A percentile compares a stretch with the other conserved stretches of the same genome.
Evolutionary conservation across 2,113 vertebrate genomes (phyloP).

Genomic region (Chelonoidis abingdonii): DNA sequence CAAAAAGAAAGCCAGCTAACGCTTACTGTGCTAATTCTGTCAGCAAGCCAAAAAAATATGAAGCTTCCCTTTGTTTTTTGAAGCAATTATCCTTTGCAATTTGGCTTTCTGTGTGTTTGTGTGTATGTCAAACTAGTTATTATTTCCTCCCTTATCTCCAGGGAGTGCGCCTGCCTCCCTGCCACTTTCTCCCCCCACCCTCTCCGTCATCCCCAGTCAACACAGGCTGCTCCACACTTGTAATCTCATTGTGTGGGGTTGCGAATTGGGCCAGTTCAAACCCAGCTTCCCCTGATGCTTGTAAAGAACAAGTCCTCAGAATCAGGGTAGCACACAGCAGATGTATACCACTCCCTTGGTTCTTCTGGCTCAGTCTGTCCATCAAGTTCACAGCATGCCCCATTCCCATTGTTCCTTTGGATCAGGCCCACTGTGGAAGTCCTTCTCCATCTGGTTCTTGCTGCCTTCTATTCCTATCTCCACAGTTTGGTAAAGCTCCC

Average conservation of each 20-base stretch:
- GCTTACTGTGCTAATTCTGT: conserved; percentile 58
- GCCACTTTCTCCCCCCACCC: not conserved
- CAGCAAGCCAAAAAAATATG: conserved; percentile 63
- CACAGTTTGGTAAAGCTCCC: not conserved
- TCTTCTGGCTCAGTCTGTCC: not conserved
- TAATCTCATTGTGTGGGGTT: not conserved
- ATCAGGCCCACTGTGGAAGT: not conserved
- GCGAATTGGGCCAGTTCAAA: not conserved
- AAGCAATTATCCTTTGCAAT: conserved; percentile 35
- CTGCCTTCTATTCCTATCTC: not conserved
- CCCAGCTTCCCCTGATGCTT: not conserved
- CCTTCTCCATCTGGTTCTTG: not conserved
- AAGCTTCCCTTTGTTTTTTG: conserved; percentile 50
- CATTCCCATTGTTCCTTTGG: not conserved
- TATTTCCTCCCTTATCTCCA: not conserved
- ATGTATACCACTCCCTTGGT: too few relatives aligned
- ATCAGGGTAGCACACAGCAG: not conserved
- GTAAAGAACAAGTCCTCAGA: rapidly evolving
- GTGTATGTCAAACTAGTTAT: conserved; percentile 14
- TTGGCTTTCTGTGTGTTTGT: conserved; percentile 12
- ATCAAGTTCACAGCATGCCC: not conserved
- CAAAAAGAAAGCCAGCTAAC: conserved; percentile 46
- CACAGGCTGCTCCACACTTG: rapidly evolving
- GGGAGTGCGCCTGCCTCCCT: not conserved
- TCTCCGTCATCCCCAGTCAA: not conserved